Evolutionary conservation across 2,113 vertebrate species (phyloP).

Genomic region (Capreolus pygargus): DNA sequence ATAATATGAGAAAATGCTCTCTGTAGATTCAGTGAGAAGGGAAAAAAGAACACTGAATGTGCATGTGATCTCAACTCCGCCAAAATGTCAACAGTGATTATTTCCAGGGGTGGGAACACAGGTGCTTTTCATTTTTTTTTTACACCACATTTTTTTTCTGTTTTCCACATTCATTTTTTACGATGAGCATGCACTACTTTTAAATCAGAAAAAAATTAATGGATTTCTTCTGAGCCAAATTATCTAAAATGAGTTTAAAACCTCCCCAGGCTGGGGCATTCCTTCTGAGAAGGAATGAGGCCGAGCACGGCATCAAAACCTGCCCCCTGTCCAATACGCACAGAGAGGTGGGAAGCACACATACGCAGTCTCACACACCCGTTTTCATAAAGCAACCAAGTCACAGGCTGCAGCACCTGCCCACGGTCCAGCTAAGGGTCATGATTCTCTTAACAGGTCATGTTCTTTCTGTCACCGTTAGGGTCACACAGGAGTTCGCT

Average conservation of each 20-base stretch:
- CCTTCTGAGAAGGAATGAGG: not conserved
- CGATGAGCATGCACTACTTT: slow-evolving; percentile 32
- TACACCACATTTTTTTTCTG: not conserved
- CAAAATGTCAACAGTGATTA: slow-evolving; percentile 17
- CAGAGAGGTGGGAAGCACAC: not conserved
- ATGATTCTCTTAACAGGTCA: not conserved
- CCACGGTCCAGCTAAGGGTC: not conserved
- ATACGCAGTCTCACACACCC: not conserved
- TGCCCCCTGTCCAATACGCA: too few relatives aligned
- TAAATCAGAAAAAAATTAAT: slow-evolving; percentile 44
- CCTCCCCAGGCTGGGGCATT: not conserved
- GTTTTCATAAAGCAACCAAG: not conserved
- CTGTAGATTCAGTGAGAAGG: not conserved
- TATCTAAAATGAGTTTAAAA: slow-evolving; percentile 43
- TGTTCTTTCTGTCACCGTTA: not conserved
- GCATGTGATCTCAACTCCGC: not conserved
- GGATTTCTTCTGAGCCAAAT: slow-evolving; percentile 50
- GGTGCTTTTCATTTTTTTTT: slow-evolving; percentile 35
- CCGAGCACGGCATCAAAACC: not conserved
- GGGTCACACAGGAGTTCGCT: not conserved
- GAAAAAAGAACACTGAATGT: not conserved
- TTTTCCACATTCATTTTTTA: slow-evolving; percentile 24
- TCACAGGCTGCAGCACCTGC: not conserved
- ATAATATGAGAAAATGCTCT: not conserved
- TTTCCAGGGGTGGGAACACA: not conserved